Base-by-base conservation (phyloP, 2,888 invertebrate species). In the Sinhomidia bicolor region DNA sequence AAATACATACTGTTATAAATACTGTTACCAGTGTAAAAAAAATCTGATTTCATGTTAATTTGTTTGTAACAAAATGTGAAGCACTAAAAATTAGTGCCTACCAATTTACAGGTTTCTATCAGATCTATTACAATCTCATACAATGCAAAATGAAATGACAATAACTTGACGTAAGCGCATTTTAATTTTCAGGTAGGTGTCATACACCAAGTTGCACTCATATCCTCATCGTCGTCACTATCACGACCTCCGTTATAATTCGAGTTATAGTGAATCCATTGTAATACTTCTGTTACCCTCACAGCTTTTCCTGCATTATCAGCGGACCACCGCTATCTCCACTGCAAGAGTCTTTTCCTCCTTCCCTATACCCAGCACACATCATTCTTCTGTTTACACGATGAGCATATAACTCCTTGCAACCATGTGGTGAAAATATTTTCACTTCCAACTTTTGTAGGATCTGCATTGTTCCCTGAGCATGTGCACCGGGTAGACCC, bases 321-420 rank as follows among this genome's bases (percentile, higher is more conserved):
- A 92, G 41, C 0, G 91, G 91, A 10, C 91, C 91, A 2, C 85
- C 85, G 23, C 85, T 85, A 26, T 85, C 85, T 4, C 85, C 91
- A 54, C 89, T 54, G 57, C 92, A 92, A 20, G 90, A 81, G 79
- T 92, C 92, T 44, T 79, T 84, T 7, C 90, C 90, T 0, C 91
- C 92, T 9, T 90, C 90, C 41, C 29, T 54, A 62, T 90, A 89
- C 0, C 92, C 92, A 1, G 92, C 92, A 71, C 92, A 92, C 81
- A 92, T 47, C 92, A 92, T 92, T 47, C 92, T 65, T 26, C 91
- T 78, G 51, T 90, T 91, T 0, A 91, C 88, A 10, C 91, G 60
- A 26, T 90, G 90, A 20, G 81, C 88, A 71, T 85, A 92, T 44
- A 90, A 86, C 0, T 89, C 71, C 71, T 91, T 91, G 81, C 92